Percentiles rank a stretch among this genome's conserved stretches.
Conservation (phyloP, 2,888 invertebrate species). For the Chrysolina oricalcia region DNA sequence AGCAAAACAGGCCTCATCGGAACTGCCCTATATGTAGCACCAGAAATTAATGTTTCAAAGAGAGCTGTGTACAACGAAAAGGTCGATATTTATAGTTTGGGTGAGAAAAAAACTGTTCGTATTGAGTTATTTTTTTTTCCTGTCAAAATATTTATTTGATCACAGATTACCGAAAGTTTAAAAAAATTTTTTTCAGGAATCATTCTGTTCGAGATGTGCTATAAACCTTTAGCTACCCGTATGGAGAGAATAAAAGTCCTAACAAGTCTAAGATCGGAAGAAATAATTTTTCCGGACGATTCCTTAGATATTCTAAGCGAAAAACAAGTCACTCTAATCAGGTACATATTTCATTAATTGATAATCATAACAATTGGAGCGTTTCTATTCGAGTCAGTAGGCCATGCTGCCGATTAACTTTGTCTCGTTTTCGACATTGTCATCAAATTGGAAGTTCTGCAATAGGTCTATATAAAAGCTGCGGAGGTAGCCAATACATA, state of each 20-base stretch:
- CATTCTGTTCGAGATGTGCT: constrained; percentile 97
- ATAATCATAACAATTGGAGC: not conserved
- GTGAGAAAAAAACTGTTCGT: constrained; percentile 69
- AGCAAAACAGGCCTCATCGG: constrained; percentile 90
- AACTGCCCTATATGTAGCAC: constrained; percentile 95
- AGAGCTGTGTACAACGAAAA: constrained; percentile 91
- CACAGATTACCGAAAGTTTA: too few relatives aligned
- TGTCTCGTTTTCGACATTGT: too few relatives aligned
- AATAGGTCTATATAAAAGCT: too few relatives aligned
- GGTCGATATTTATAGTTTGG: constrained; percentile 80
- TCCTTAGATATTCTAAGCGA: constrained; percentile 74
- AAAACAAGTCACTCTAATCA: constrained; percentile 77
- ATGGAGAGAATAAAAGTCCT: constrained; percentile 93
- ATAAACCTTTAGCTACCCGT: constrained; percentile 85
- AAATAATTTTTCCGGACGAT: constrained; percentile 82
- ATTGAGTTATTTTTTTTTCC: too few relatives aligned
- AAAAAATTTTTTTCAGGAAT: too few relatives aligned
- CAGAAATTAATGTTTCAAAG: constrained; percentile 85
- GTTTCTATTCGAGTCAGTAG: too few relatives aligned
- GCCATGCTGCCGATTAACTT: too few relatives aligned
- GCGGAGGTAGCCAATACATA: too few relatives aligned
- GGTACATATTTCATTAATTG: constrained; percentile 69
- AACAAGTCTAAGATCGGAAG: constrained; percentile 79
- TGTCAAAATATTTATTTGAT: too few relatives aligned
- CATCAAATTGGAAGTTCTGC: too few relatives aligned